Evolutionary conservation across 2,888 invertebrate genomes (phyloP), one percentile per base, ranked within the genome.

Genomic region (Biston stratarius): DNA sequence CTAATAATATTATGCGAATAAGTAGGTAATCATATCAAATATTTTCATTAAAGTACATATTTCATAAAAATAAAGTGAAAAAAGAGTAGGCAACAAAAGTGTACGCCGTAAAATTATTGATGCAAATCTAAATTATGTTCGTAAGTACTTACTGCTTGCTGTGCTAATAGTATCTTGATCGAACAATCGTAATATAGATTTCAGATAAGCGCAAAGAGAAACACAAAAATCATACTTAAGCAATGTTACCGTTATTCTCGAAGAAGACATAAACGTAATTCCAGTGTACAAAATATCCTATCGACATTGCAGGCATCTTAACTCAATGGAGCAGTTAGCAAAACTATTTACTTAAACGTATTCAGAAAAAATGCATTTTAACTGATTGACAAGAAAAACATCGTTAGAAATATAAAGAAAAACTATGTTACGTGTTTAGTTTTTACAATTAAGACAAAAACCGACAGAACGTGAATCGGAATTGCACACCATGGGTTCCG

Each of bases 371-470:
- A 33, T n/a, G 49, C 24, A 15, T 15, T 1, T 40, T 12, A 15
- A 12, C 33, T 11, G 48, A 48, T 24, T 10, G 2, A 42, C n/a
- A 33, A 40, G 51, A 64, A 64, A 58, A 52, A 52, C 40, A 5
- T 42, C 12, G 0, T 57, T 33, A 40, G 24, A 47, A 45, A 24
- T n/a, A 48, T 9, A 15, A 38, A 59, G 56, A 56, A 61, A 66
- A 62, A 53, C 53, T 14, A 47, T 47, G 14, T 8, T 24, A 12
- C n/a, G 15, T 11, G 42, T 24, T 58, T 44, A 63, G 51, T 70
- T 72, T 71, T 70, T 24, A 64, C 34, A 61, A 48, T 69, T 64
- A 58, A 38, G 12, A 53, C 73, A 70, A 66, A 45, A 58, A 65
- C 45, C 12, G 38, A 1, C 38, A 38, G 9, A 38, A 38, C 8